These are phyloP conservation scores for Margarornis squamiger DNA, from an alignment of 2,797 vertebrate genomes.

Conservation along the genomic window DNA sequence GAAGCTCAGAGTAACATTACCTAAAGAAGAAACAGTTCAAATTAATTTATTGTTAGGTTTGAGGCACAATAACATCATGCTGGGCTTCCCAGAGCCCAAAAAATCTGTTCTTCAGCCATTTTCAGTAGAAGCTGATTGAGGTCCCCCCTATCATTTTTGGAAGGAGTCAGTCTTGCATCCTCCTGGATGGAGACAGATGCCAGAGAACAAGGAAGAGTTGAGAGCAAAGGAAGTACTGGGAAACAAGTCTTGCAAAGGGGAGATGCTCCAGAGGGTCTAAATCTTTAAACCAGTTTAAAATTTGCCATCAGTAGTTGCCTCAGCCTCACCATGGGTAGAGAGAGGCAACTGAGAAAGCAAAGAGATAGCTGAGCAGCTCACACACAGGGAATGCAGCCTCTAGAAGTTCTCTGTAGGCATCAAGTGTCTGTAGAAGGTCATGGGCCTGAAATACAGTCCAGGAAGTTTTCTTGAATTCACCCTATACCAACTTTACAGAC, in stretches of 20 bases:
- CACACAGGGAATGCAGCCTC: background rate
- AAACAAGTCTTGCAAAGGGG: background rate
- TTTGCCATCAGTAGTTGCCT: background rate
- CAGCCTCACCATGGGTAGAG: background rate
- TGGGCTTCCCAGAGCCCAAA: background rate
- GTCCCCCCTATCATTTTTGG: background rate
- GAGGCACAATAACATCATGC: background rate
- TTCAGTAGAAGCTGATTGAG: background rate
- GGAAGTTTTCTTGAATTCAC: background rate
- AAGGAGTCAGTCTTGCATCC: background rate
- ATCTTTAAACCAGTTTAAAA: background rate
- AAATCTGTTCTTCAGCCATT: background rate
- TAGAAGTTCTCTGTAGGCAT: background rate
- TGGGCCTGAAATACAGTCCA: background rate
- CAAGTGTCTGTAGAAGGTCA: background rate
- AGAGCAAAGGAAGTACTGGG: background rate
- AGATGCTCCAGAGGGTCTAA: background rate
- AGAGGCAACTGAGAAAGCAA: background rate
- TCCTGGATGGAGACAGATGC: background rate
- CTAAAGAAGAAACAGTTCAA: background rate
- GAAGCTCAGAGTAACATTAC: background rate
- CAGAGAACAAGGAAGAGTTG: background rate
- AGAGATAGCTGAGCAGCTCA: background rate
- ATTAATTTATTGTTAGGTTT: background rate
- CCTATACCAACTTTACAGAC: no score